Evolutionary conservation across 2,888 invertebrate genomes (phyloP), one percentile per base, ranked within the genome.

Genomic region (Deroplatys truncata): DNA sequence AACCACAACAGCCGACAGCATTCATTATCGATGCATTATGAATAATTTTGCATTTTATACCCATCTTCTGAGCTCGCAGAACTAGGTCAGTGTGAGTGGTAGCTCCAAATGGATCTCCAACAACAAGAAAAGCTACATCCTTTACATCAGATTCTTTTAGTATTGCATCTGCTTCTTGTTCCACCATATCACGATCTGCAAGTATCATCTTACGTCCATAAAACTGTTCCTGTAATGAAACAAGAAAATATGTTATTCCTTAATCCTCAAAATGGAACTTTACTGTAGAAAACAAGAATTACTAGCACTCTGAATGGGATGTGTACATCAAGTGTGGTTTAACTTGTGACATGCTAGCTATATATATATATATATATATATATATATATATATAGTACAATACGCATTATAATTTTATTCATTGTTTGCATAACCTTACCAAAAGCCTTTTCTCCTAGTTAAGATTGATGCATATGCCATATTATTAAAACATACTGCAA

Each of bases 11-110:
- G 86, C 99, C 99, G 25, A 99, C 96, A 15, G 99, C 99, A 94
- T 98, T 99, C 95, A 99, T 96, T 91, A 99, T 99, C 0, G 99
- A 99, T 15, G 99, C 98, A 95, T 99, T 99, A 93, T 99, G 99
- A 90, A 99, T 95, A 85, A 99, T 96, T 94, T 96, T 95, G 89
- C 96, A 96, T 91, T 95, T 93, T 43, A 98, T 96, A n/a, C 95
- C 95, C 92, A 96, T 95, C 92, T 98, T 96, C 93, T 96, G 96
- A 72, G 99, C 99, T 92, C 99, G 94, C 89, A 99, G 94, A 89
- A 99, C 95, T 92, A 99, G 95, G 93, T 99, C 99, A 31, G 98
- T 97, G 92, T 99, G 99, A 0, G 99, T 99, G 15, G 99, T 99
- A 7, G 99, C 99, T 29, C 99, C 98, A 93, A 99, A 97, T 0